Evolutionary conservation across 2,797 vertebrate genomes (phyloP), one percentile per base, ranked within the genome.

Genomic region (Falco rusticolus): DNA sequence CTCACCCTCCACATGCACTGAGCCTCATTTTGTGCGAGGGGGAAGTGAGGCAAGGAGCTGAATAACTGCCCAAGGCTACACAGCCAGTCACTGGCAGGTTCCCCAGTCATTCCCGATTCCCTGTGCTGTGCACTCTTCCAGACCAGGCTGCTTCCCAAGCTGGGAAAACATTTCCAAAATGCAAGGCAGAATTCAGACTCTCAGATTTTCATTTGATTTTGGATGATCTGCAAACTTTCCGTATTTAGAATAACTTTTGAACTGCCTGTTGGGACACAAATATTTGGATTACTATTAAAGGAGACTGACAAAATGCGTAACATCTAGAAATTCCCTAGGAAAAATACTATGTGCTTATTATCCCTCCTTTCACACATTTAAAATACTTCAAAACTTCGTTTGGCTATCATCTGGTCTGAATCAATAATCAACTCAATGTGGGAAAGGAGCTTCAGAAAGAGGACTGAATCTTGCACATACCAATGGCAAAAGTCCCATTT

Each of bases 171-270:
- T 94, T 95, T 97, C 89, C 95, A 94, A 97, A 96, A 92, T 79
- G 61, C 87, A 93, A 95, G 90, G 79, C 91, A 96, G 93, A 95
- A 96, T 85, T 74, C 94, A 96, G 84, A 88, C 78, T 93, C 91
- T 93, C 93, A 86, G 75, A 97, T 97, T 93, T 97, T 96, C 93
- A 94, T 97, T 97, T 94, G 87, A 81, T 91, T 97, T 95, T 96
- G 92, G 95, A 97, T 95, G 90, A 87, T 95, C 69, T 95, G 94
- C 69, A 96, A 97, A 96, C 90, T 96, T 97, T 93, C 95, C 86
- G 63, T 95, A 84, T 97, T 97, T 97, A 97, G 94, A 94, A 95
- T 87, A 8, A 93, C 94, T 97, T 95, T 95, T 97, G 90, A 97
- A 95, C 90, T 94, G 77, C 87, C 96, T 90, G 82, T 86, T 84